phyloP scores from a whole-genome alignment of 1,140 invertebrate species.

The Bombus huntii region DNA sequence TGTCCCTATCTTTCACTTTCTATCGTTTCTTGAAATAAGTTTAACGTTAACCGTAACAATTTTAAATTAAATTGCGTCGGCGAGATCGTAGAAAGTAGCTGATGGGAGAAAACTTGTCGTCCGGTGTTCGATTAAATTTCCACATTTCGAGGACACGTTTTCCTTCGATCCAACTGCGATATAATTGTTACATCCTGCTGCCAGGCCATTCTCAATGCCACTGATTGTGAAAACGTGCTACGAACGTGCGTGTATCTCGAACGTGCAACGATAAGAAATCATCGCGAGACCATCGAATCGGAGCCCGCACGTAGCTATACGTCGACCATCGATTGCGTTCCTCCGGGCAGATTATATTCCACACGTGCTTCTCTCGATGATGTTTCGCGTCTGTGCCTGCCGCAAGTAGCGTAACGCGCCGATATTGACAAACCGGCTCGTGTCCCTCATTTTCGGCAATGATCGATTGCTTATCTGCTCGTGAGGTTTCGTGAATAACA shows the following conservation, averaged over 20 bases:
- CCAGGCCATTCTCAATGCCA: background rate
- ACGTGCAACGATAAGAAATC: slow-evolving; percentile 41
- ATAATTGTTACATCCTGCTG: background rate
- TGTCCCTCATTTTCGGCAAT: background rate
- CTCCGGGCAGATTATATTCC: background rate
- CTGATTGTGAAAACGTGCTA: slow-evolving; percentile 42
- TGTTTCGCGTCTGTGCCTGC: background rate
- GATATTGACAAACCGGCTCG: background rate
- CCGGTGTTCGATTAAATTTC: background rate
- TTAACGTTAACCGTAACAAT: background rate
- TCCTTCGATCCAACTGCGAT: background rate
- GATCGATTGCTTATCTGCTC: background rate
- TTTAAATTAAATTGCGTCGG: background rate
- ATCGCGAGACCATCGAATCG: slow-evolving; percentile 6
- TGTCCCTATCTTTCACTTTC: too few relatives aligned
- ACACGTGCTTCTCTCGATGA: background rate
- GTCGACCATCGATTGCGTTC: background rate
- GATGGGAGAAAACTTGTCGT: too few relatives aligned
- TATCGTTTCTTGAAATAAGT: background rate
- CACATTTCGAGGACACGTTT: background rate
- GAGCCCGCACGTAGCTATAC: background rate
- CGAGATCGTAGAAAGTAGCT: background rate
- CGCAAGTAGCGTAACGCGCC: too few relatives aligned
- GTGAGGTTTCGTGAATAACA: background rate
- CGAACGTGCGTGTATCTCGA: slow-evolving; percentile 13